Evolutionary conservation across 2,888 invertebrate species (phyloP).

Genomic region (Leptinotarsa tumamoca): DNA sequence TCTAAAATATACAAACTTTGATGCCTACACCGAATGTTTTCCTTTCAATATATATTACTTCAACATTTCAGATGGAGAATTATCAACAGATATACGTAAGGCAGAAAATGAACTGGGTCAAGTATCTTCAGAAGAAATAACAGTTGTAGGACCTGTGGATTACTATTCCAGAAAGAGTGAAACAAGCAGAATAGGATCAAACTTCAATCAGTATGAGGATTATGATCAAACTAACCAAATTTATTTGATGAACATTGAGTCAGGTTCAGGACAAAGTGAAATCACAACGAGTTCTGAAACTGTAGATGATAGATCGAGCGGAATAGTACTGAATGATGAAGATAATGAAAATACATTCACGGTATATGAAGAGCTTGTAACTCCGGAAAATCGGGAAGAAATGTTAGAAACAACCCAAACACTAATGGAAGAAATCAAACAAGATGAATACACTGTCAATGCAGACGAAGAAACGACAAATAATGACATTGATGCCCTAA

Average conservation of each 20-base stretch:
- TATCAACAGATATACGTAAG: too few species aligned
- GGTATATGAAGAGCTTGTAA: background rate
- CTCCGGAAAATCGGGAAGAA: background rate
- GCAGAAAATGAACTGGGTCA: too few species aligned
- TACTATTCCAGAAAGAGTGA: background rate
- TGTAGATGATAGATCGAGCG: too few species aligned
- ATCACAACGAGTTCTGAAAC: too few species aligned
- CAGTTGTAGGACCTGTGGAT: background rate
- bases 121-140: background rate
- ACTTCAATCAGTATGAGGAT: background rate
- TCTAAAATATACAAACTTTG: too few species aligned
- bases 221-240: background rate
- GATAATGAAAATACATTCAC: background rate
- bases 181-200: background rate
- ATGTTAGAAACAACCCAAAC: background rate
- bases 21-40: too few species aligned
- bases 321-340: background rate
- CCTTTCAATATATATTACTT: too few species aligned
- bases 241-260: background rate
- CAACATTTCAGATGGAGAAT: too few species aligned
- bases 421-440: background rate
- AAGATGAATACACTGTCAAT: background rate
- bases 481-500: background rate
- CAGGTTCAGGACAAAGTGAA: too few species aligned
- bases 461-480: conserved; percentile 6